Evolutionary conservation across 2,888 invertebrate genomes (phyloP), one percentile per base, ranked within the genome.

Genomic region (Caenorhabditis plicata): DNA sequence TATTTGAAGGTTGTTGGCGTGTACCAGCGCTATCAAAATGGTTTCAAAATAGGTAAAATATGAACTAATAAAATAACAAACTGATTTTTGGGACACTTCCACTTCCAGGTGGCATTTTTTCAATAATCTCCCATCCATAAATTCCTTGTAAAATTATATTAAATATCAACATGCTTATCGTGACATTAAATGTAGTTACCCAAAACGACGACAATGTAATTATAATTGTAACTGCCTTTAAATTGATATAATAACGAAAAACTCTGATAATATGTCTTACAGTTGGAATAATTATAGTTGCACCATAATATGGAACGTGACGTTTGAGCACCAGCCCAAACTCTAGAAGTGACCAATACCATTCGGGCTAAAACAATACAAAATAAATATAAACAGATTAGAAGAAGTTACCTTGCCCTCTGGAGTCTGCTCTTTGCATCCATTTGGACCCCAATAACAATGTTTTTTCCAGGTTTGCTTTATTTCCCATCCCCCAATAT

Each of bases 301-400:
- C 39, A 11, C 58, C 51, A 46, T 71, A 68, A 50, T 80, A 80
- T 9, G 80, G 80, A 1, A 74, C 67, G 27, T 80, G 80, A 7
- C 80, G 68, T 33, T 71, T 62, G 19, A 80, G 41, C 17, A 53
- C 41, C 9, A 80, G 52, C 23, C 80, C 78, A 36, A 80, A 80
- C 50, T 80, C 80, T 36, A 80, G 52, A 17, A 80, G 56, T 0
- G 75, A 75, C 80, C 80, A 80, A 48, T 81, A 80, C 48, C 65
- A 70, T 40, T 78, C 78, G n/a, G 70, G 58, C 56, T 63, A 41
- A n/a, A n/a, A n/a, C n/a, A n/a, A n/a, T 27, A 52, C 50, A 19
- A 29, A 29, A 17, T 25, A 2, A 26, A 47, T 44, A 29, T 29
- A 29, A 29, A n/a, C n/a, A n/a, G n/a, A n/a, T n/a, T n/a, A n/a